Conservation (phyloP, 2,113 vertebrate genomes). For the Stigmatopora nigra region DNA sequence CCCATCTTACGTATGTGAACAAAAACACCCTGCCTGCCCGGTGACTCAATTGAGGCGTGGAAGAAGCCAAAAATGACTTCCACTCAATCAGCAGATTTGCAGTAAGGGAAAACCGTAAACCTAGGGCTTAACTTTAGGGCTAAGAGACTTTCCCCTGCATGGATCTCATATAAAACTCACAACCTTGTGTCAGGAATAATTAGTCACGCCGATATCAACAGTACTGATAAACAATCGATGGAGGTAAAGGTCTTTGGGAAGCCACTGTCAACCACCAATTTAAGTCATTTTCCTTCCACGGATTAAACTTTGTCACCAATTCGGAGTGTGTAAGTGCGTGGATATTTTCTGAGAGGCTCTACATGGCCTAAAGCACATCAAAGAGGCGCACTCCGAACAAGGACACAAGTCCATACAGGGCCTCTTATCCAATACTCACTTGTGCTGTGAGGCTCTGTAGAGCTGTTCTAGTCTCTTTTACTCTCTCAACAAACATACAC, state of each 20-base stretch:
- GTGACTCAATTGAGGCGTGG: slow-evolving; percentile 56
- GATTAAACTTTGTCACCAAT: slow-evolving; percentile 44
- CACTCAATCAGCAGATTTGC: slow-evolving; percentile 47
- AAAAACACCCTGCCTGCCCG: slow-evolving; percentile 29
- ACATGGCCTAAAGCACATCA: slow-evolving; percentile 48
- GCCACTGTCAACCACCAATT: slow-evolving; percentile 33
- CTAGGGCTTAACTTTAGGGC: slow-evolving; percentile 30
- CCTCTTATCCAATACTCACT: slow-evolving; percentile 51
- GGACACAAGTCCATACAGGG: slow-evolving; percentile 55
- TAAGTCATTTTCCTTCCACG: slow-evolving; percentile 37
- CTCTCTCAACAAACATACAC: slow-evolving; percentile 35
- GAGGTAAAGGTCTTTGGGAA: slow-evolving; percentile 44
- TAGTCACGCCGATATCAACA: slow-evolving; percentile 37
- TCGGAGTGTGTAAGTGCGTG: slow-evolving; percentile 28
- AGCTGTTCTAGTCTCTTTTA: slow-evolving; percentile 55
- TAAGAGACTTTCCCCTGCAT: slow-evolving; percentile 47
- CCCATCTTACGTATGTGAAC: slow-evolving; percentile 47
- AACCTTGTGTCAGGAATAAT: slow-evolving; percentile 38
- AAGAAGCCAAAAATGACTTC: slow-evolving; percentile 48
- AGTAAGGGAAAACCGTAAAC: slow-evolving; percentile 36
- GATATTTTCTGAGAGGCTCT: slow-evolving; percentile 46
- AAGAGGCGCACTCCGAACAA: slow-evolving; percentile 58
- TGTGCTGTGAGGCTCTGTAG: slow-evolving; percentile 40
- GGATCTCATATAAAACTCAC: slow-evolving; percentile 33
- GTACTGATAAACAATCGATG: slow-evolving; percentile 32